A percentile compares a stretch with the other conserved stretches of the same genome.
These are phyloP conservation scores for Anagyrus pseudococci DNA, from an alignment of 2,888 invertebrate species.

Conservation along the genomic window DNA sequence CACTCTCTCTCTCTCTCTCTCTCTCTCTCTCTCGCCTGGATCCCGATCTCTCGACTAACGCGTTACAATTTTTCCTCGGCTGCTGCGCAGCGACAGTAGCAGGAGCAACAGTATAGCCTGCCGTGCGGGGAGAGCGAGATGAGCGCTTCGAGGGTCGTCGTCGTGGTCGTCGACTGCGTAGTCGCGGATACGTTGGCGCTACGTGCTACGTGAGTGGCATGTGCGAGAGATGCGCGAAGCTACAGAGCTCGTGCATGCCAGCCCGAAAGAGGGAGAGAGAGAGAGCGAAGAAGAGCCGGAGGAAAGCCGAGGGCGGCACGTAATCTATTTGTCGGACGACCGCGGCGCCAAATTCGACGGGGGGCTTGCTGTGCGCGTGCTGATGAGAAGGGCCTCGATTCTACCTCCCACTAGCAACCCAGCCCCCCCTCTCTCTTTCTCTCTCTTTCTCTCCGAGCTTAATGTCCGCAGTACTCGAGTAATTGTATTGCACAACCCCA, in stretches of 20 bases:
- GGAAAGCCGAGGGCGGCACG: slow-evolving; percentile 55
- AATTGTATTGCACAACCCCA: slow-evolving; percentile 32
- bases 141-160: slow-evolving; percentile 53
- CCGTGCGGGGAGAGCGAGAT: slow-evolving; percentile 31
- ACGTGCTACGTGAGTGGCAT: slow-evolving; percentile 61
- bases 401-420: no score
- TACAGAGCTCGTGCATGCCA: no score
- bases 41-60: slow-evolving; percentile 57
- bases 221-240: slow-evolving; percentile 48
- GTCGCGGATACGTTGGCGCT: no score
- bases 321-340: slow-evolving; percentile 62
- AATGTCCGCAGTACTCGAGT: no score
- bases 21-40: no score
- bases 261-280: slow-evolving; percentile 46
- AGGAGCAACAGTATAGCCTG: no score
- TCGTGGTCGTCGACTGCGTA: background rate
- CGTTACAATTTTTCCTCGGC: slow-evolving; percentile 57
- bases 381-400: slow-evolving; percentile 16
- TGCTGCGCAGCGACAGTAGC: slow-evolving; percentile 17
- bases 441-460: no score
- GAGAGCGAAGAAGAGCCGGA: slow-evolving; percentile 32
- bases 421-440: no score
- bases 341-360: slow-evolving; percentile 47
- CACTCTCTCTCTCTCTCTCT: no score
- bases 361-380: slow-evolving; percentile 33